Conservation (phyloP, 2,113 vertebrate species). For the Aptenodytes forsteri region DNA sequence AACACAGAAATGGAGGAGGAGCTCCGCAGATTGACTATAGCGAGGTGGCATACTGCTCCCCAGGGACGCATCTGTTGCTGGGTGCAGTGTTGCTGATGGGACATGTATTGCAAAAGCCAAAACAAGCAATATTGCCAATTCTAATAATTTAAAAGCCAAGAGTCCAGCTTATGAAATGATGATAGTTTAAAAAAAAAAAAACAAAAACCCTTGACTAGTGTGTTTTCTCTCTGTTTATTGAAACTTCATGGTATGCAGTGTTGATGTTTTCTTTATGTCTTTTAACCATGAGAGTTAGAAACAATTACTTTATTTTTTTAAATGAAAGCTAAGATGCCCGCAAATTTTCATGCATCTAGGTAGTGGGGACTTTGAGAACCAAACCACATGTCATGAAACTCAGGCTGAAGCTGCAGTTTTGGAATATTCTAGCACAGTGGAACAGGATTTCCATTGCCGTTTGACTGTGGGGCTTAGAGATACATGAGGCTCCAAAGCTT, state of each 20-base stretch:
- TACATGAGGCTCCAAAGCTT: not conserved
- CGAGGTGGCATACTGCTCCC: not conserved
- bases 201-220: not conserved
- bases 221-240: not conserved
- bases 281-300: not conserved
- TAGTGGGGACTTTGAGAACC: not conserved
- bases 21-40: not conserved
- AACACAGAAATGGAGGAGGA: not conserved
- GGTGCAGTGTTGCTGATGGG: not conserved
- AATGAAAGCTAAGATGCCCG: not conserved
- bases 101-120: not conserved
- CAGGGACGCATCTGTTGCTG: not conserved
- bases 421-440: not conserved
- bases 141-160: not conserved
- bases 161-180: not conserved
- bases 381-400: not conserved
- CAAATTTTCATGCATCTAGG: not conserved
- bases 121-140: not conserved
- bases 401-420: not conserved
- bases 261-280: not conserved
- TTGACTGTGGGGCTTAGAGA: not conserved
- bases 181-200: not conserved
- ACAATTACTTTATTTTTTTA: not conserved
- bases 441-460: not conserved
- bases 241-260: not conserved